Evolutionary conservation across 2,888 invertebrate species (phyloP).

Genomic region (Corythucha ciliata): DNA sequence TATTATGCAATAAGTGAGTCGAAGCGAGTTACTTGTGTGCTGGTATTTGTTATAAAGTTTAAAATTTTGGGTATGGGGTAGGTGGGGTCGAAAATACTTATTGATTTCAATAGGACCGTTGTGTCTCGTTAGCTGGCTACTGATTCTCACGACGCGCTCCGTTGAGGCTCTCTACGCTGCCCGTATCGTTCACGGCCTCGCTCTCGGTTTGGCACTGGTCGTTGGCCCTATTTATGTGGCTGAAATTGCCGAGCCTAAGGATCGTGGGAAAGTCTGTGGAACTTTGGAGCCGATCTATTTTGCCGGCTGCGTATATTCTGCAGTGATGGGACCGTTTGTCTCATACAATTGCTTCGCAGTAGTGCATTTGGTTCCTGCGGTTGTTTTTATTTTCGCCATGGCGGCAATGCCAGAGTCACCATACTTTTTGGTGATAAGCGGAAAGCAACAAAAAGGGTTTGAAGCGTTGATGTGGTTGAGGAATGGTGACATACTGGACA

Average conservation of each 20-base stretch:
- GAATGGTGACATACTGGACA: too few relatives aligned
- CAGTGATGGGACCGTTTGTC: constrained; percentile 27
- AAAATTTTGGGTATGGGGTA: too few relatives aligned
- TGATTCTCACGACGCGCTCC: constrained; percentile 41
- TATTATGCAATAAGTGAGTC: too few relatives aligned
- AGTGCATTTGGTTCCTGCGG: constrained; percentile 12
- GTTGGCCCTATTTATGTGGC: constrained; percentile 33
- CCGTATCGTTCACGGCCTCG: constrained; percentile 29
- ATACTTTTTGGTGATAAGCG: constrained; percentile 24
- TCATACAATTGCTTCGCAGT: constrained; percentile 39
- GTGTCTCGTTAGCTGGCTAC: constrained; percentile 25
- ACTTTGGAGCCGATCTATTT: constrained; percentile 30
- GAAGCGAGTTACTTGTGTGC: too few relatives aligned
- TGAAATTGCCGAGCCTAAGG: constrained; percentile 31
- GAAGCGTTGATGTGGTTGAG: constrained; percentile 24
- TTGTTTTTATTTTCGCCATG: constrained; percentile 16
- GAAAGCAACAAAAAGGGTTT: constrained; percentile 13
- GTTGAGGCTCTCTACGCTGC: constrained; percentile 40
- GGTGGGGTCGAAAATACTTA: constrained; percentile 27
- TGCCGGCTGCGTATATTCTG: constrained; percentile 29
- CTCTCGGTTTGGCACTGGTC: constrained; percentile 30
- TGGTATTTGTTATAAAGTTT: too few relatives aligned
- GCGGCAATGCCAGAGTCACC: constrained; percentile 27
- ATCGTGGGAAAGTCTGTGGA: constrained; percentile 31
- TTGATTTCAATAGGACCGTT: constrained; percentile 29